Evolutionary conservation across 2,888 invertebrate species (phyloP), one percentile per base, ranked within the genome.

Genomic region (Sussaba pulchella): DNA sequence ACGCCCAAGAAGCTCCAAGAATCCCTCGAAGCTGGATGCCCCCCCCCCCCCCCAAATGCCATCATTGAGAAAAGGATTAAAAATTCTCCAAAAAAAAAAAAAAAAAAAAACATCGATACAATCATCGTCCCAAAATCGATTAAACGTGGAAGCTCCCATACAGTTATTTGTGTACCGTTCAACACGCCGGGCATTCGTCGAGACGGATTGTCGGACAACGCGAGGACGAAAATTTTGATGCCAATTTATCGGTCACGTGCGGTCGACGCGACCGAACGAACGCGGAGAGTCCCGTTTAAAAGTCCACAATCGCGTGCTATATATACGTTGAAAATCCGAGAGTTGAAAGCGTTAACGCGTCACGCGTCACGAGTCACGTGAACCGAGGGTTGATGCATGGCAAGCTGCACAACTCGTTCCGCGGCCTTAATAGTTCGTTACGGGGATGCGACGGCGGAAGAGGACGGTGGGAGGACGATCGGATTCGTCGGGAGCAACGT

Each of bases 201-300:
- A 17, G 31, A 31, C 2, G 14, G 70, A 59, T 54, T 54, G 43
- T 39, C 26, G 21, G 57, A 69, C 52, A 41, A 64, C 70, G 41
- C 61, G 52, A 41, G 69, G 69, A 71, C 70, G 64, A 77, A 73
- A 81, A 81, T 66, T 57, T 69, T 64, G 57, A 64, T 70, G 73
- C 43, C 69, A 70, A 81, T 81, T 81, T 77, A 52, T 17, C 45
- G 73, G 77, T 77, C 69, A 70, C 76, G 81, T 77, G 64, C 67
- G 21, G n/a, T 36, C n/a, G 57, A 3, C 63, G 52, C 59, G 43
- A 43, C 52, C n/a, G 69, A 21, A 50, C 66, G 45, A 41, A 64
- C 41, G 31, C 36, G n/a, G 63, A 31, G 21, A 45, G 31, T 43
- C 26, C 45, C 45, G 39, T 54, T 52, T 41, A 61, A 36, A 67